Base-by-base conservation (phyloP, 2,797 vertebrate genomes). In the Acropternis orthonyx region DNA sequence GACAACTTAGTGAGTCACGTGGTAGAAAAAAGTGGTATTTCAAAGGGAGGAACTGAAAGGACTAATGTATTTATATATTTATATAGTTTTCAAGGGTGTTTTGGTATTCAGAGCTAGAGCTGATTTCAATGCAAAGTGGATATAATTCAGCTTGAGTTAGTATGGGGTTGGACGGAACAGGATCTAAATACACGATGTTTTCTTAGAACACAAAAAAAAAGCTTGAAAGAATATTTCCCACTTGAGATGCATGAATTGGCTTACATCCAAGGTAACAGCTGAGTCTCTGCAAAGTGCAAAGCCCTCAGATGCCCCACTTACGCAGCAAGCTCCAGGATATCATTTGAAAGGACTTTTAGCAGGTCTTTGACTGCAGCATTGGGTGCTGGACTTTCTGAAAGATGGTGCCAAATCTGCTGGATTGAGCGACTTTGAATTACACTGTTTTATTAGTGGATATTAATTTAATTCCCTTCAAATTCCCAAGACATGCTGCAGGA, bases 381-480 rank as follows among this genome's bases (percentile, higher is more conserved):
- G 55, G 14, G 10, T 90, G 7, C 54, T 46, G 91, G 32, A 88
- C 5, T 66, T 65, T 22, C n/a, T 0, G 7, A 18, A 67, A 39
- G 21, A 61, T 67, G 74, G 72, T 58, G 75, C 14, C 58, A 88
- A 67, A 18, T 49, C 39, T 52, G 30, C 43, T 62, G 69, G 41
- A 72, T 46, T 94, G 36, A 37, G 34, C 48, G 93, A 80, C 54
- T 91, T 91, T 7, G 1, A 90, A 79, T 80, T 79, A 26, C n/a
- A 36, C 30, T 58, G 58, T 85, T 94, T 94, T 94, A 67, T 86
- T 95, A 54, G 74, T 61, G 69, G 59, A 9, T 43, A 67, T 92
- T 93, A 93, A 85, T 89, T 94, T 83, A 78, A 95, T 95, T 96
- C 85, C 81, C 41, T 92, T 91, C 39, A 85, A 71, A 87, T 94